Evolutionary conservation across 2,888 invertebrate species (phyloP), one percentile per base, ranked within the genome.

Genomic region (Chalcosyrphus nemorum): DNA sequence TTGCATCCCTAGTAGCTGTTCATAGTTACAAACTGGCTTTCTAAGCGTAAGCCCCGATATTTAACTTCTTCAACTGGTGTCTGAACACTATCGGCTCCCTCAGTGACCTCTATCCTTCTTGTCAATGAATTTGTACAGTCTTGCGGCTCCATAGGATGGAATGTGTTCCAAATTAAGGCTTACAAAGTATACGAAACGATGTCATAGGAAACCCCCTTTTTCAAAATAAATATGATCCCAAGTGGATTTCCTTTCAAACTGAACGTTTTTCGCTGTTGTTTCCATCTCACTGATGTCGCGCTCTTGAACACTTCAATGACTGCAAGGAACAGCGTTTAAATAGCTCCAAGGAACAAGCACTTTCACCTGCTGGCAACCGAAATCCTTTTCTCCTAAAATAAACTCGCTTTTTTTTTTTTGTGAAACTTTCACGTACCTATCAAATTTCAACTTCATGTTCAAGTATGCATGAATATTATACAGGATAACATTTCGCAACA

Each of bases 401-500:
- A 57, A 70, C 47, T 59, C 59, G 43, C 61, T 61, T 43, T 72
- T 43, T 52, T 11, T 15, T 29, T 72, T 72, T 52, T 7, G 13
- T 15, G 24, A 47, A 75, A 75, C 43, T 76, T 76, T 45, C 68
- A 43, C 76, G 59, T 76, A 54, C 9, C 38, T 76, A 54, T 6
- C 38, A 6, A 50, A 61, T 50, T 54, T 61, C 54, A 43, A 54
- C 54, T 77, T 61, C 50, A 45, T 61, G 77, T 61, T 70, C 77
- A 77, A 77, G 77, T 61, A 77, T 70, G 77, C 77, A 77, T 70
- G 77, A 77, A 70, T 77, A 70, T 77, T 77, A n/a, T n/a, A 63
- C 61, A 27, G 61, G 61, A 77, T 70, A 61, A 61, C 61, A 70
- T 70, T 77, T 38, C 45, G 61, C 61, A 70, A 56, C 54, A 70